phyloP scores from a whole-genome alignment of 2,888 invertebrate species.

The Cordilura impudica region DNA sequence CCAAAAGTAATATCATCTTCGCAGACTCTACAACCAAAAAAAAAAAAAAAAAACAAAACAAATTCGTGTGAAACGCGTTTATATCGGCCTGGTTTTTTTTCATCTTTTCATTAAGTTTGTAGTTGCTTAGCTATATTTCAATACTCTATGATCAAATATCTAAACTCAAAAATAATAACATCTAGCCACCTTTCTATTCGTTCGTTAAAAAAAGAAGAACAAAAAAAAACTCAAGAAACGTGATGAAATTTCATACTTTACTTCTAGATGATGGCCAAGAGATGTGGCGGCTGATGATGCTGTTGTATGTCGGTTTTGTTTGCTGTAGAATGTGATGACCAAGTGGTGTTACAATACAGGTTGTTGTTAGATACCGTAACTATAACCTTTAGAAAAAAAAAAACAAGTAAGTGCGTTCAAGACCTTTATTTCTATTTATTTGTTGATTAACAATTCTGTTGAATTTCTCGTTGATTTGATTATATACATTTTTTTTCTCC shows the following conservation, averaged over 20 bases:
- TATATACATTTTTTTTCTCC: slow-evolving; percentile 29
- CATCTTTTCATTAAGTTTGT: background rate
- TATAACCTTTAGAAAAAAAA: slow-evolving; percentile 42
- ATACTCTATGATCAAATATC: slow-evolving; percentile 36
- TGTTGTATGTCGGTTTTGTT: slow-evolving; percentile 12
- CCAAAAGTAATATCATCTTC: slow-evolving; percentile 42
- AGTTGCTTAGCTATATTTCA: background rate
- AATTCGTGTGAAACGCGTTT: slow-evolving; percentile 56
- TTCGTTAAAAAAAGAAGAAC: slow-evolving; percentile 19
- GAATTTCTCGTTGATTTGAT: slow-evolving; percentile 47
- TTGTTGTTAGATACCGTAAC: slow-evolving; percentile 51
- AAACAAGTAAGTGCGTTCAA: slow-evolving; percentile 38
- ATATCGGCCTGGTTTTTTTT: slow-evolving; percentile 36
- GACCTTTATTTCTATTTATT: slow-evolving; percentile 29
- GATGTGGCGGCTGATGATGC: slow-evolving; percentile 30
- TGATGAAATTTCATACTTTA: slow-evolving; percentile 59
- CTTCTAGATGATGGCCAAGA: slow-evolving; percentile 19
- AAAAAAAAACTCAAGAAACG: no score
- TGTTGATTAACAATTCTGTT: slow-evolving; percentile 6
- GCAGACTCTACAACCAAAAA: background rate
- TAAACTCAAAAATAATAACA: slow-evolving; percentile 26
- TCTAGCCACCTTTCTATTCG: slow-evolving; percentile 54
- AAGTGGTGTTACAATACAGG: slow-evolving; percentile 57
- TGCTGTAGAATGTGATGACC: slow-evolving; percentile 37
- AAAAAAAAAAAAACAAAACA: slow-evolving; percentile 6